phyloP scores from a whole-genome alignment of 1,140 invertebrate species.

The Atta texana region DNA sequence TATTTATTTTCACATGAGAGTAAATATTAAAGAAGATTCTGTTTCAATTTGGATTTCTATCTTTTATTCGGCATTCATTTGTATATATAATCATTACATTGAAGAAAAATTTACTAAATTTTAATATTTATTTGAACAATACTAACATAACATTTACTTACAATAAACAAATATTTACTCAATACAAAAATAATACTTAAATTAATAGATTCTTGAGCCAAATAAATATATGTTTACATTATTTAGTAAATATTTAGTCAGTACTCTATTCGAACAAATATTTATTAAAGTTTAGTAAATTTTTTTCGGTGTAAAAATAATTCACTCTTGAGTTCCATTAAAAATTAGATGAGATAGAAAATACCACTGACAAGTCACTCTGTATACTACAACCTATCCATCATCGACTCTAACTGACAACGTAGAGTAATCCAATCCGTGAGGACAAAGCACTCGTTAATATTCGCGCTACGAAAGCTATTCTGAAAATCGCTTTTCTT shows the following conservation, averaged over 20 bases:
- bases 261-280: too few relatives aligned
- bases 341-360: background rate
- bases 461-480: background rate
- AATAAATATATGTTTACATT: too few relatives aligned
- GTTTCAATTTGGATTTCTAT: background rate
- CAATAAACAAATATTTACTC: too few relatives aligned
- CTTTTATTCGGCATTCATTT: background rate
- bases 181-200: too few relatives aligned
- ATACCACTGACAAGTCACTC: background rate
- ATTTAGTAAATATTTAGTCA: too few relatives aligned
- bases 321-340: background rate
- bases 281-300: too few relatives aligned
- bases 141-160: too few relatives aligned
- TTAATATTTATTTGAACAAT: too few relatives aligned
- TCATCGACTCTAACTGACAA: background rate
- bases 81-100: background rate
- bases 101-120: too few relatives aligned
- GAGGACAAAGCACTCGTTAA: background rate
- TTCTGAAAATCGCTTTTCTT: slow-evolving; percentile 5
- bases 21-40: background rate
- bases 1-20: background rate
- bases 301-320: too few relatives aligned
- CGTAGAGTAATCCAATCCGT: background rate
- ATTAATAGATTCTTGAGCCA: too few relatives aligned
- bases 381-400: background rate